These are phyloP conservation scores for Plecotus auritus DNA, from an alignment of 2,113 vertebrate species.

Conservation along the genomic window DNA sequence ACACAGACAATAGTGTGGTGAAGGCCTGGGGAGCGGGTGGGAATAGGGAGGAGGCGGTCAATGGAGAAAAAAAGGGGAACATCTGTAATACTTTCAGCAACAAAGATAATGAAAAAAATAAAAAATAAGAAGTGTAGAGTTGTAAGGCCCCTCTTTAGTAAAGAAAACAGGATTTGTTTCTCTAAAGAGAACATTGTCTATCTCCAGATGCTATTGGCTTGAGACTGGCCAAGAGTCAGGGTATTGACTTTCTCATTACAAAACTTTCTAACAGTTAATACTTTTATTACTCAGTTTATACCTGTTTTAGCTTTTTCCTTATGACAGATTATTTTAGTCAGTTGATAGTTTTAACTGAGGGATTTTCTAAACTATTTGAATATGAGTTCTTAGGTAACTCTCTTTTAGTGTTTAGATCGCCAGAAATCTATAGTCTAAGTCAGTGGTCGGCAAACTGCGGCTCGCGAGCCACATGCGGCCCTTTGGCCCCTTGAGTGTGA, in stretches of 20 bases:
- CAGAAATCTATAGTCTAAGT: constrained; percentile 49
- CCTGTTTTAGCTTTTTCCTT: background rate
- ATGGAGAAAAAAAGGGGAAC: too few species aligned
- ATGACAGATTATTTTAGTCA: background rate
- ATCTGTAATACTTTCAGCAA: too few species aligned
- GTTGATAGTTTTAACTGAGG: background rate
- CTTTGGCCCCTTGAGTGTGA: too few species aligned
- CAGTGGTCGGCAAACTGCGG: background rate
- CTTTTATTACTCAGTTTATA: background rate
- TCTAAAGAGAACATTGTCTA: background rate
- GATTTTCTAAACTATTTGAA: background rate
- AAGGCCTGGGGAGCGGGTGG: too few species aligned
- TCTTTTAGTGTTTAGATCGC: background rate
- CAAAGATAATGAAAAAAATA: too few species aligned
- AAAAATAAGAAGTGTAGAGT: background rate
- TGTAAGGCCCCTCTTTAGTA: rapidly evolving
- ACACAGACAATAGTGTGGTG: too few species aligned
- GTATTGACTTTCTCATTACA: background rate
- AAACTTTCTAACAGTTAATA: background rate
- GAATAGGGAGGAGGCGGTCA: too few species aligned
- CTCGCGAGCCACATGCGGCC: too few species aligned
- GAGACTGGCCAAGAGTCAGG: background rate
- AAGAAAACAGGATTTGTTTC: background rate
- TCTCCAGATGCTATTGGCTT: background rate
- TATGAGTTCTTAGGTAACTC: background rate